These are phyloP conservation scores for Uria aalge DNA, from an alignment of 2,113 vertebrate species.

Conservation along the genomic window DNA sequence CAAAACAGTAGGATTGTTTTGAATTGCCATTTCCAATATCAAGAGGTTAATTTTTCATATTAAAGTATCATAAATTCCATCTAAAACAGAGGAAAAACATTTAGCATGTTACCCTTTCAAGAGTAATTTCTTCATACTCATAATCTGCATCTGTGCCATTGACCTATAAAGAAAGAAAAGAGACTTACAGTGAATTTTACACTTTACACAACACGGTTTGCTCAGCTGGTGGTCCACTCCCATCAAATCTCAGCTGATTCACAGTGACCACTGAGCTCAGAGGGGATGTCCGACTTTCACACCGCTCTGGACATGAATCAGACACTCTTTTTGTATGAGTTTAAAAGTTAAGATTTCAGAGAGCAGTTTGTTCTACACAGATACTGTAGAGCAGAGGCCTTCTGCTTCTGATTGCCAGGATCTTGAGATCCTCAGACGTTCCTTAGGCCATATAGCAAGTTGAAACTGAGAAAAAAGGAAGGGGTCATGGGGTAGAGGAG, in stretches of 20 bases:
- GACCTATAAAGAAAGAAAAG: slow-evolving; percentile 75
- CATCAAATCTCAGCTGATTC: background rate
- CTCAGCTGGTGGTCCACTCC: background rate
- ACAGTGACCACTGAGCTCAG: background rate
- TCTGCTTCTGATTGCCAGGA: background rate
- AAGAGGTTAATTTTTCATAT: background rate
- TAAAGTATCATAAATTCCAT: background rate
- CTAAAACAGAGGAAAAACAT: background rate
- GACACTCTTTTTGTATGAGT: background rate
- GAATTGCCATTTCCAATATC: background rate
- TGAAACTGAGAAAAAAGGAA: background rate
- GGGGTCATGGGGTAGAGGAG: background rate
- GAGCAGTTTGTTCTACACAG: background rate
- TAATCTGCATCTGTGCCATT: slow-evolving; percentile 96
- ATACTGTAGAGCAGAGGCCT: background rate
- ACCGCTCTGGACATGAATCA: background rate
- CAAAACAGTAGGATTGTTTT: background rate
- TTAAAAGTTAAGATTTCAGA: background rate
- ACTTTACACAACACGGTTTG: background rate
- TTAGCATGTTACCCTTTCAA: slow-evolving; percentile 87
- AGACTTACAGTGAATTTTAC: background rate
- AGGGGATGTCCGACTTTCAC: background rate
- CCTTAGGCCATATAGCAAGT: background rate
- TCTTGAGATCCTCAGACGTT: background rate
- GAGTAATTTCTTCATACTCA: slow-evolving; percentile 98